Percentiles rank a stretch among this genome's conserved stretches.
phyloP scores from a whole-genome alignment of 2,888 invertebrate genomes.

The Altica lythri region DNA sequence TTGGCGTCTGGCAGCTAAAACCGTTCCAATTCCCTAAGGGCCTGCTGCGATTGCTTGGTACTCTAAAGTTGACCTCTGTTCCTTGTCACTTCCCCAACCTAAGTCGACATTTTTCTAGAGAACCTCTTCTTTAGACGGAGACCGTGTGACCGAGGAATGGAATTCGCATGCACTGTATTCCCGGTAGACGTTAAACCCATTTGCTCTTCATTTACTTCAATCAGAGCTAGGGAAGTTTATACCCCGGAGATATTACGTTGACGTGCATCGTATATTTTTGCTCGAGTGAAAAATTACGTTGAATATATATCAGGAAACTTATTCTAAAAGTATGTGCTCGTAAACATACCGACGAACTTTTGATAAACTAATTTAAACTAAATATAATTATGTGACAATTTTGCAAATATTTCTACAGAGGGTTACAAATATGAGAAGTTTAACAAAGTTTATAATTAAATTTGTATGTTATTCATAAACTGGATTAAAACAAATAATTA shows the following conservation, averaged over 20 bases:
- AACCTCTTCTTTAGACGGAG: conserved; percentile 25
- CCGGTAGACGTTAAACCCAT: conserved; percentile 52
- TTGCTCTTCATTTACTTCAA: conserved; percentile 57
- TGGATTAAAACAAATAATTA: too few species aligned
- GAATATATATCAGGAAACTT: conserved; percentile 46
- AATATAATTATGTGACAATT: too few species aligned
- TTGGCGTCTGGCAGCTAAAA: conserved; percentile 21
- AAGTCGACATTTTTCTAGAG: conserved; percentile 44
- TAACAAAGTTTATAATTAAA: too few species aligned
- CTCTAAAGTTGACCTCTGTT: conserved; percentile 50
- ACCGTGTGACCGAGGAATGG: conserved; percentile 26
- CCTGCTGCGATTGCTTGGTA: conserved; percentile 42
- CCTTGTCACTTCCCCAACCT: conserved; percentile 49
- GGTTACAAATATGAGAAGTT: too few species aligned
- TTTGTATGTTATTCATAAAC: too few species aligned
- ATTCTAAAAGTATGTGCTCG: conserved; percentile 39
- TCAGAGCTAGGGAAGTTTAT: conserved; percentile 53
- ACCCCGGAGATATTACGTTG: conserved; percentile 54
- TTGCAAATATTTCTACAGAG: too few species aligned
- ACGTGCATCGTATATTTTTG: conserved; percentile 50
- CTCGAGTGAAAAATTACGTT: conserved; percentile 54
- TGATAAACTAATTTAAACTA: not conserved
- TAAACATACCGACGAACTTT: not conserved
- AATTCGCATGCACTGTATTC: conserved; percentile 40
- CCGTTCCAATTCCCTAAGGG: conserved; percentile 20